These are phyloP conservation scores for Ochotona curzoniae DNA, from an alignment of 2,113 vertebrate genomes.

Conservation along the genomic window DNA sequence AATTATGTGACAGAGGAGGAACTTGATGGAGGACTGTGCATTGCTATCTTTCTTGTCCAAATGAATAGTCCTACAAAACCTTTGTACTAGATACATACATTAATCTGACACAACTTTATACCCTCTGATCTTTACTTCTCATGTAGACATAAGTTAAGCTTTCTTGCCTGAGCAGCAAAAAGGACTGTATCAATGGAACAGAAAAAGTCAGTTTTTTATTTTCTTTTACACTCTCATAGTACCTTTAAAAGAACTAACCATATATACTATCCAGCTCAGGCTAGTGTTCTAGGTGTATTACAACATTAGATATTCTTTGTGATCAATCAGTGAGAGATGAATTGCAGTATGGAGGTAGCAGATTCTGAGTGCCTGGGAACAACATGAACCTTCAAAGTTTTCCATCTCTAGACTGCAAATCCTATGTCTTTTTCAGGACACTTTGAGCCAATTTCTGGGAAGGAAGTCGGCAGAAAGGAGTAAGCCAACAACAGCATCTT, in stretches of 20 bases:
- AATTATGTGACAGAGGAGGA: not conserved
- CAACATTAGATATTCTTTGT: not conserved
- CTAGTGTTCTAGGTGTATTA: not conserved
- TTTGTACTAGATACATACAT: not conserved
- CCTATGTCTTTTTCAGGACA: not conserved
- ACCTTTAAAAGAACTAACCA: not conserved
- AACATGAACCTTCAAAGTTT: not conserved
- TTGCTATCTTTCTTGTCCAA: not conserved
- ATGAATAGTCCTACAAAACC: not conserved
- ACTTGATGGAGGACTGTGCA: not conserved
- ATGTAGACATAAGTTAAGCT: not conserved
- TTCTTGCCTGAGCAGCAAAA: not conserved
- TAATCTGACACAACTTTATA: not conserved
- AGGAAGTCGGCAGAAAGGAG: not conserved
- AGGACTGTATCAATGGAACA: not conserved
- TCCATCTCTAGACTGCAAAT: not conserved
- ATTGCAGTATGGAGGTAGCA: not conserved
- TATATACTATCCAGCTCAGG: not conserved
- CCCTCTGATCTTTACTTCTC: not conserved
- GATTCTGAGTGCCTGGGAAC: not conserved
- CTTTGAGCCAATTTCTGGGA: not conserved
- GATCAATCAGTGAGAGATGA: not conserved
- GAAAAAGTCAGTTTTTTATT: not conserved
- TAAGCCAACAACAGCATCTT: rapidly evolving
- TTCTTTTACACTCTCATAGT: not conserved